Evolutionary conservation across 2,113 vertebrate species (phyloP).

Genomic region (Picathartes gymnocephalus): DNA sequence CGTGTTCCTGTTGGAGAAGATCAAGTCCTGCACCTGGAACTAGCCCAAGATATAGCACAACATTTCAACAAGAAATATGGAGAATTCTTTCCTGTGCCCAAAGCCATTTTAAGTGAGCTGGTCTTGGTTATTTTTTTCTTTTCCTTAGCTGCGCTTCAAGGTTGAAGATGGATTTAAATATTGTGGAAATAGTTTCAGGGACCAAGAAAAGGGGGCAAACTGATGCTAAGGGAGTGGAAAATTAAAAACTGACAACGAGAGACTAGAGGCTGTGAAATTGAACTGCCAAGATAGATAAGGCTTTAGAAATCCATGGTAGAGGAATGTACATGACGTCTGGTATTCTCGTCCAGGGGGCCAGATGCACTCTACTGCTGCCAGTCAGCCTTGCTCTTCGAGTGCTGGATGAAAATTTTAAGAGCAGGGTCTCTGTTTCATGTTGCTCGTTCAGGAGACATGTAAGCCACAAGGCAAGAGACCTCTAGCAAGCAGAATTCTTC

Average conservation of each 20-base stretch:
- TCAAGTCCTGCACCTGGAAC: slow-evolving; percentile 93
- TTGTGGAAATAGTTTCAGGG: background rate
- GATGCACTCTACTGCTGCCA: background rate
- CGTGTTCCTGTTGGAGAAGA: slow-evolving; percentile 93
- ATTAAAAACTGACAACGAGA: background rate
- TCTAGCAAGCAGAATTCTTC: background rate
- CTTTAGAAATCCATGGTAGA: background rate
- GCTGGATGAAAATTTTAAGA: background rate
- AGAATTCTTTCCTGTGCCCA: slow-evolving; percentile 85
- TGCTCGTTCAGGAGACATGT: background rate
- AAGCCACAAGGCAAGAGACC: background rate
- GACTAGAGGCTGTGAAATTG: background rate
- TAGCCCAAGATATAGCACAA: slow-evolving; percentile 87
- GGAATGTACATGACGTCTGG: background rate
- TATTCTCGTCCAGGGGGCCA: background rate
- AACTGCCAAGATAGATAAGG: background rate
- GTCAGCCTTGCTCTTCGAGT: background rate
- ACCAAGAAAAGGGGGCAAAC: background rate
- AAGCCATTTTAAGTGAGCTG: slow-evolving; percentile 82
- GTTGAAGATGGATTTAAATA: slow-evolving; percentile 3
- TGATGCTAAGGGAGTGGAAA: background rate
- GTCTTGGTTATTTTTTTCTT: background rate
- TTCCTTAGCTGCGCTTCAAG: background rate
- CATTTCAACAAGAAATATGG: slow-evolving; percentile 90
- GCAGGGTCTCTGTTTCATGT: background rate